Evolutionary conservation across 1,140 invertebrate species (phyloP).

Genomic region (Scaptomyza hsui): DNA sequence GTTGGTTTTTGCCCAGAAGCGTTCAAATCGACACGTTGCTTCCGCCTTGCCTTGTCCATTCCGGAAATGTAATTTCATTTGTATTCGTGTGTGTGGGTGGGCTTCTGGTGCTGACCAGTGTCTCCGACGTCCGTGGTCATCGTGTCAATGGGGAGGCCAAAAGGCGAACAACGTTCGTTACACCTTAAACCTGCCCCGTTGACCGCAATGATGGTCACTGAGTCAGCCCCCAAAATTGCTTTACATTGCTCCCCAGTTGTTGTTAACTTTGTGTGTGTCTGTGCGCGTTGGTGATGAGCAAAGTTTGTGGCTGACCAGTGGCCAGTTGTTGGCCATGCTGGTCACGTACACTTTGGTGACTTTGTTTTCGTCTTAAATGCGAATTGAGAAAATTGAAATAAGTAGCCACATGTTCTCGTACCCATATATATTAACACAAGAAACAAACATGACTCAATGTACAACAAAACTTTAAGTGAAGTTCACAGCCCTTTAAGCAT

Average conservation of each 20-base stretch:
- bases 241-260: constrained; percentile 61
- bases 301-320: constrained; percentile 65
- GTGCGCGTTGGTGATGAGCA: constrained; percentile 52
- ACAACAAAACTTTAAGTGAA: not conserved
- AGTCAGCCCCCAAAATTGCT: constrained; percentile 73
- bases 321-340: constrained; percentile 45
- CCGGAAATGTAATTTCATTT: constrained; percentile 73
- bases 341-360: constrained; percentile 73
- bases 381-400: constrained; percentile 82
- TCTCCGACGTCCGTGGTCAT: constrained; percentile 47
- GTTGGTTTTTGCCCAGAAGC: constrained; percentile 55
- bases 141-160: constrained; percentile 68
- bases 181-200: constrained; percentile 71
- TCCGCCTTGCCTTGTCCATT: constrained; percentile 61
- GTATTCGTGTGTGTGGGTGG: constrained; percentile 23
- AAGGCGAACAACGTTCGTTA: constrained; percentile 70
- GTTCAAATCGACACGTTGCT: constrained; percentile 62
- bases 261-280: constrained; percentile 5
- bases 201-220: constrained; percentile 76
- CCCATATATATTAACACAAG: constrained; percentile 22
- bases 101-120: constrained; percentile 11
- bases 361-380: constrained; percentile 81
- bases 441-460: constrained; percentile 13
- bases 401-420: constrained; percentile 70
- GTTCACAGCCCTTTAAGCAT: not conserved